phyloP scores from a whole-genome alignment of 2,888 invertebrate species.

The Dicycla oo region DNA sequence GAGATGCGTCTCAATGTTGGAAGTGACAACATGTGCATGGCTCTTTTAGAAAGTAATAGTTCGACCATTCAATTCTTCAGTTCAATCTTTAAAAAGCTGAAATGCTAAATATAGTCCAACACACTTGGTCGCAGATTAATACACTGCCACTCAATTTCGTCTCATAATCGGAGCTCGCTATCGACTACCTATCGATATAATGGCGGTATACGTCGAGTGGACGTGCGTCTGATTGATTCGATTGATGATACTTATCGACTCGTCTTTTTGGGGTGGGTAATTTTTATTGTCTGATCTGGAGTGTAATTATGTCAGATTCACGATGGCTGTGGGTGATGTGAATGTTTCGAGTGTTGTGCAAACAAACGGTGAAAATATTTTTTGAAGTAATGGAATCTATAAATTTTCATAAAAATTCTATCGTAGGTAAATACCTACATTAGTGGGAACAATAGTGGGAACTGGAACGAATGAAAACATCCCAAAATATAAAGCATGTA shows the following conservation, averaged over 20 bases:
- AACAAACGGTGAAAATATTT: neutral
- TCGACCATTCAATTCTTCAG: neutral
- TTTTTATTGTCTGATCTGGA: conserved; percentile 52
- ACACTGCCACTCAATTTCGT: conserved; percentile 13
- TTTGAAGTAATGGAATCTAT: too few relatives aligned
- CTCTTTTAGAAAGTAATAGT: neutral
- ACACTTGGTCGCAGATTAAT: neutral
- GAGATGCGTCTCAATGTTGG: conserved; percentile 41
- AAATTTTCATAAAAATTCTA: too few relatives aligned
- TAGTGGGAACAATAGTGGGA: too few relatives aligned
- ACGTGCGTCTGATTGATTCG: conserved; percentile 50
- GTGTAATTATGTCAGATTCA: conserved; percentile 50
- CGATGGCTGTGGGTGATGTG: conserved; percentile 30
- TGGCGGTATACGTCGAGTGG: conserved; percentile 40
- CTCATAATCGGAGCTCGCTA: conserved; percentile 21
- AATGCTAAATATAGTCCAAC: neutral
- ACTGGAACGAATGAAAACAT: too few relatives aligned
- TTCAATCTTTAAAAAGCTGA: neutral
- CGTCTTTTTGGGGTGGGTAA: conserved; percentile 58
- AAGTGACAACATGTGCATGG: too few relatives aligned
- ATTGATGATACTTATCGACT: conserved; percentile 57
- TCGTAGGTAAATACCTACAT: too few relatives aligned
- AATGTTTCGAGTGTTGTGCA: conserved; percentile 4
- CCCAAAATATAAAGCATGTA: too few relatives aligned
- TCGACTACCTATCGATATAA: conserved; percentile 34